Base-by-base conservation (phyloP, 2,113 vertebrate species). In the Chloebia gouldiae region DNA sequence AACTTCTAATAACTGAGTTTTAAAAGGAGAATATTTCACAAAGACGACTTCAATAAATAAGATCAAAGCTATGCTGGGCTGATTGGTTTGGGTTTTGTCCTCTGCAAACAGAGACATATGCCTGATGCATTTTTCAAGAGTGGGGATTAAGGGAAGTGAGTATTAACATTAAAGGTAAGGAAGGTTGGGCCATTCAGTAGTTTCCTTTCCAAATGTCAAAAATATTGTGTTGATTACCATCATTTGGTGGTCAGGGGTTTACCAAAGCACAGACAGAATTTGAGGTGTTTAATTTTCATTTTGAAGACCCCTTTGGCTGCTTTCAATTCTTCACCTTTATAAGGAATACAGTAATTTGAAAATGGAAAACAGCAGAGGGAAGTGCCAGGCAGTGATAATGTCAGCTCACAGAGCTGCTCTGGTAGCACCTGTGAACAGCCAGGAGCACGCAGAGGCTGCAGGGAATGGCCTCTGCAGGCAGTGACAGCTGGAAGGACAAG, bases 11-110 rank as follows among this genome's bases (percentile, higher is more conserved):
- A 92, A 93, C 68, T 1, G 12, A 80, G 90, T 93, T 96, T 95
- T 96, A 94, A 97, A 87, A 95, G 88, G 90, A 95, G 83, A 51
- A 68, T 97, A 94, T 96, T 96, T 96, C 88, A 94, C 70, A 70
- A 80, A 96, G 76, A 61, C 31, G 84, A 20, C 39, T 91, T 96
- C 95, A 92, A 61, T 79, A 95, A 95, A 86, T 79, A 89, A 92
- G 93, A 92, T 96, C 93, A 95, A 87, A 95, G 50, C 68, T 83
- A 22, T 76, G 84, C 51, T n/a, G 21, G 53, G 51, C 47, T 86
- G 90, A 33, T 30, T 78, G 60, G 69, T 86, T 92, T 86, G 61
- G 31, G 31, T 28, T 96, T 94, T 92, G 90, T 93, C 80, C 61
- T 96, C 49, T 92, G 73, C 65, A 94, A 90, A 88, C 39, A 83